phyloP scores from a whole-genome alignment of 1,140 invertebrate species.

The Pomacea maculata region DNA sequence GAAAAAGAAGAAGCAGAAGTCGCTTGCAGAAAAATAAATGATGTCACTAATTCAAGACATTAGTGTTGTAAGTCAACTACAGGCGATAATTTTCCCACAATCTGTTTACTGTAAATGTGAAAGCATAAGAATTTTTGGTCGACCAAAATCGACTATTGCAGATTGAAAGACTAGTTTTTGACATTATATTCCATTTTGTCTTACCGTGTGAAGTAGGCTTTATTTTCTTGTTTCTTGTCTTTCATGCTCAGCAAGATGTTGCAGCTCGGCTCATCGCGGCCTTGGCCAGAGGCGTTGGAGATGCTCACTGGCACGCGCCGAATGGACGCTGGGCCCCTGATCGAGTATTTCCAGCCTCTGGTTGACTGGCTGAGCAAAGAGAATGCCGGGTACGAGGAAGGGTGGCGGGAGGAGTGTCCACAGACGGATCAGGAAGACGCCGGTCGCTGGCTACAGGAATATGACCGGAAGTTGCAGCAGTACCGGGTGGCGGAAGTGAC shows the following conservation, averaged over 20 bases:
- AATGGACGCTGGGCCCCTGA: conserved; percentile 75
- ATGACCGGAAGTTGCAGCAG: conserved; percentile 26
- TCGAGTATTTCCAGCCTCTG: conserved; percentile 68
- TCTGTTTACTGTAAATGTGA: no score
- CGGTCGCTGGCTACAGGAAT: conserved; percentile 32
- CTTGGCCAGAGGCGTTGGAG: conserved; percentile 85
- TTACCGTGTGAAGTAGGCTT: no score
- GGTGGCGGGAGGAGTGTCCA: conserved; percentile 28
- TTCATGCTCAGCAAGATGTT: conserved; percentile 74
- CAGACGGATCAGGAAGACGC: conserved; percentile 20
- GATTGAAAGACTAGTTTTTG: no score
- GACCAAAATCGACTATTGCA: no score
- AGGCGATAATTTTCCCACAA: no score
- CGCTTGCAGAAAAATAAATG: no score
- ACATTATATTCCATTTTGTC: no score
- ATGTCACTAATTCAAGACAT: no score
- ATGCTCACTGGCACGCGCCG: conserved; percentile 78
- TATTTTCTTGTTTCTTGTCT: no score
- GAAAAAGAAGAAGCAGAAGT: no score
- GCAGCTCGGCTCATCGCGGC: conserved; percentile 78
- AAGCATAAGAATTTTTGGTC: no score
- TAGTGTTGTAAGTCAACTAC: no score
- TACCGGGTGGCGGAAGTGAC: conserved; percentile 10
- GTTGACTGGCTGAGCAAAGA: conserved; percentile 75
- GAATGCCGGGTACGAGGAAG: conserved; percentile 28